Evolutionary conservation across 2,888 invertebrate genomes (phyloP).

Genomic region (Psylliodes chrysocephalus): DNA sequence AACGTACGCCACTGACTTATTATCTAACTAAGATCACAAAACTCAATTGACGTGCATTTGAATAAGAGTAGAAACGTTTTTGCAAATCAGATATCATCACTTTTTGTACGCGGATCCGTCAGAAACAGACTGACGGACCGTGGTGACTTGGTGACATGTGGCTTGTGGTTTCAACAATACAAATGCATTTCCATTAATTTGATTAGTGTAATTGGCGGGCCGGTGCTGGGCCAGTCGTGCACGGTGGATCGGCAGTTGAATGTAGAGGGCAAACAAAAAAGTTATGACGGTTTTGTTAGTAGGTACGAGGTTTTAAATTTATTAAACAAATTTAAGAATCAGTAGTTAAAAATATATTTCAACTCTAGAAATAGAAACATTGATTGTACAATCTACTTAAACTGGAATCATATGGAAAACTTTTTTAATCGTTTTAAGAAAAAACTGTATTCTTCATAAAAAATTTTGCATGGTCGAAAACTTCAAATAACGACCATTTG

Average conservation of each 20-base stretch:
- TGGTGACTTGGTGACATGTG: conserved; percentile 51
- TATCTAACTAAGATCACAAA: conserved; percentile 14
- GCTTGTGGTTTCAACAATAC: conserved; percentile 52
- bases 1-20: conserved; percentile 5
- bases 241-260: not conserved
- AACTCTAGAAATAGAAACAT: no score
- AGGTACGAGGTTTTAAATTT: no score
- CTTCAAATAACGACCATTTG: no score
- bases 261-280: no score
- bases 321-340: no score
- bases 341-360: no score
- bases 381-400: no score
- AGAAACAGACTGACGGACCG: conserved; percentile 47
- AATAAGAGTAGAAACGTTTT: conserved; percentile 36
- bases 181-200: conserved; percentile 62
- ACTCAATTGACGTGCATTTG: conserved; percentile 37
- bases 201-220: conserved; percentile 53
- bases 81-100: conserved; percentile 54
- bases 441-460: no score
- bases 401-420: no score
- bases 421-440: no score
- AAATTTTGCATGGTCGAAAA: no score
- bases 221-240: not conserved
- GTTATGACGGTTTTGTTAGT: no score
- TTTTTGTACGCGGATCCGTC: conserved; percentile 53